Conservation (phyloP, 2,797 vertebrate species). For the Gymnopithys bicolor region DNA sequence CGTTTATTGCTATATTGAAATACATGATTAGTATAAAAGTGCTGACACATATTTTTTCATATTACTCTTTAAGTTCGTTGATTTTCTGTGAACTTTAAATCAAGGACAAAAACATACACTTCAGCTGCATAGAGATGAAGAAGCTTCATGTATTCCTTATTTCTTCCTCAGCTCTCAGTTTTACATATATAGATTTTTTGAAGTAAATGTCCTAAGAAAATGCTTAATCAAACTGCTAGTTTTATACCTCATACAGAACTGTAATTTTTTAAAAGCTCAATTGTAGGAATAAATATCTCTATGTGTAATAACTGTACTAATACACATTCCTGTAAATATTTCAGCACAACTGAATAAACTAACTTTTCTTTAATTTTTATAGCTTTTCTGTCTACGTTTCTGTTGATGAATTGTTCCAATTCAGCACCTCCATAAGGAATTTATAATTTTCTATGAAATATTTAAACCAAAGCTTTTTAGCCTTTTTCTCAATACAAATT, state of each 20-base stretch:
- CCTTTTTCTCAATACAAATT: background rate
- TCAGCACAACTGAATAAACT: conserved; percentile 8
- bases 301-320: background rate
- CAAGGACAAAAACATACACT: conserved; percentile 56
- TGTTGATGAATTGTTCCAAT: background rate
- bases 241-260: background rate
- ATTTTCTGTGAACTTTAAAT: conserved; percentile 74
- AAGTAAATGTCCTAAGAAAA: background rate
- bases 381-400: background rate
- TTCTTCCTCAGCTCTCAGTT: conserved; percentile 6
- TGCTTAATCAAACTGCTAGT: conserved; percentile 30
- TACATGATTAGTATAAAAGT: conserved; percentile 64
- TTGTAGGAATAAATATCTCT: background rate
- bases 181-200: background rate
- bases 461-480: background rate
- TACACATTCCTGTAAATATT: background rate
- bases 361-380: background rate
- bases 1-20: conserved; percentile 55
- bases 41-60: conserved; percentile 71
- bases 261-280: background rate
- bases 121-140: conserved; percentile 67
- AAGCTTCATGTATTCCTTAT: conserved; percentile 32
- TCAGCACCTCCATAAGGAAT: background rate
- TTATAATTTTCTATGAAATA: background rate
- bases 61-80: conserved; percentile 66